Conservation (phyloP, 2,113 vertebrate genomes). For the Azemiops feae region DNA sequence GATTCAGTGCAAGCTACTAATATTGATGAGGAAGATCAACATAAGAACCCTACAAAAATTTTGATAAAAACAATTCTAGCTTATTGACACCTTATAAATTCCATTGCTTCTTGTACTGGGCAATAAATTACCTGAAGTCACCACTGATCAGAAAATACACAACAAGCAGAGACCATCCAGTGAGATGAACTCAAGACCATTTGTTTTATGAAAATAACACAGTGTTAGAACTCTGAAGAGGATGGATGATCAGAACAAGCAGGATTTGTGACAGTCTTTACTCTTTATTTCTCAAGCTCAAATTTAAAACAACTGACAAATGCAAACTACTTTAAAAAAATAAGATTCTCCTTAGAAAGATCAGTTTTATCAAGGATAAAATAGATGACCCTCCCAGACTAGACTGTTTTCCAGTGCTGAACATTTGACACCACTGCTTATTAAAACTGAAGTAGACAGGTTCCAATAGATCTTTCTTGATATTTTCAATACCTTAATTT, state of each 20-base stretch:
- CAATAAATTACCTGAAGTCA: conserved; percentile 26
- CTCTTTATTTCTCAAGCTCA: background rate
- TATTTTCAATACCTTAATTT: background rate
- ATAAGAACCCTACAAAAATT: background rate
- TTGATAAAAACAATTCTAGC: background rate
- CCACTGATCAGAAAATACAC: background rate
- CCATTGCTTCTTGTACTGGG: conserved; percentile 9
- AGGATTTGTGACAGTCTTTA: background rate
- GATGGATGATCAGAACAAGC: background rate
- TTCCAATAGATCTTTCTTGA: background rate
- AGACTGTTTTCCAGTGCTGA: background rate
- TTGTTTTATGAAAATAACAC: background rate
- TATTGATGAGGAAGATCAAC: background rate
- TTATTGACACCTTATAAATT: conserved; percentile 25
- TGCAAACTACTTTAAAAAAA: background rate
- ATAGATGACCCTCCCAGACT: background rate
- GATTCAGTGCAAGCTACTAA: conserved; percentile 37
- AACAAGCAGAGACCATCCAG: conserved; percentile 10
- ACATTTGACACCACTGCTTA: background rate
- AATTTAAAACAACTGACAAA: background rate
- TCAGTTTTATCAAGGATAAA: background rate
- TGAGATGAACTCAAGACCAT: background rate
- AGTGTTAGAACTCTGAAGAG: background rate
- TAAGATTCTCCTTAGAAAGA: background rate
- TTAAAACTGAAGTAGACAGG: background rate